These are phyloP conservation scores for Philereme vetulata DNA, from an alignment of 2,888 invertebrate genomes.

Conservation along the genomic window DNA sequence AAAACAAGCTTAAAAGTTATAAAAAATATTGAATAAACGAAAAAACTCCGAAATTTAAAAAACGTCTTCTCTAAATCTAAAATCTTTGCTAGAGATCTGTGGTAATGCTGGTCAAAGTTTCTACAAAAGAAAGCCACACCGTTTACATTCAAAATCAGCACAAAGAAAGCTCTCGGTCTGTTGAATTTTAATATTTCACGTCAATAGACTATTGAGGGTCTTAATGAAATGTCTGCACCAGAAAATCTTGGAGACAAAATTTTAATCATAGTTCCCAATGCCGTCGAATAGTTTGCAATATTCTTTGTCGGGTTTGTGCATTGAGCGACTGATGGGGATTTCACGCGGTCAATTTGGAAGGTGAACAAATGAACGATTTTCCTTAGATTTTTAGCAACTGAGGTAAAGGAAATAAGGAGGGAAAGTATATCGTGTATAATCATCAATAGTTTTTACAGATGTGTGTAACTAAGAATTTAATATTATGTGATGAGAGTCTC, in stretches of 20 bases:
- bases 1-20: too few relatives aligned
- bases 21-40: background rate
- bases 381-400: too few relatives aligned
- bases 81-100: background rate
- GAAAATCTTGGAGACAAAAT: conserved; percentile 33
- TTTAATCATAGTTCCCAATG: conserved; percentile 38
- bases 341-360: background rate
- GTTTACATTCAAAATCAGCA: conserved; percentile 30
- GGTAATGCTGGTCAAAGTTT: conserved; percentile 16
- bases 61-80: background rate
- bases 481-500: too few relatives aligned
- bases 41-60: conserved; percentile 1
- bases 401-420: too few relatives aligned
- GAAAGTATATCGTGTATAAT: too few relatives aligned
- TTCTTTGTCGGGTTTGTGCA: conserved; percentile 29
- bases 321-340: background rate
- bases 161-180: conserved; percentile 34
- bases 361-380: background rate
- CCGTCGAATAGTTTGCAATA: conserved; percentile 29
- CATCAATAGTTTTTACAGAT: too few relatives aligned
- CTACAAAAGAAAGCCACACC: conserved; percentile 25
- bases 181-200: conserved; percentile 44
- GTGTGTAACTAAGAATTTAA: too few relatives aligned
- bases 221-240: conserved; percentile 37
- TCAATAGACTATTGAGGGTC: conserved; percentile 37